These are phyloP conservation scores for Ochlodes sylvanus DNA, from an alignment of 2,888 invertebrate species.

Conservation along the genomic window DNA sequence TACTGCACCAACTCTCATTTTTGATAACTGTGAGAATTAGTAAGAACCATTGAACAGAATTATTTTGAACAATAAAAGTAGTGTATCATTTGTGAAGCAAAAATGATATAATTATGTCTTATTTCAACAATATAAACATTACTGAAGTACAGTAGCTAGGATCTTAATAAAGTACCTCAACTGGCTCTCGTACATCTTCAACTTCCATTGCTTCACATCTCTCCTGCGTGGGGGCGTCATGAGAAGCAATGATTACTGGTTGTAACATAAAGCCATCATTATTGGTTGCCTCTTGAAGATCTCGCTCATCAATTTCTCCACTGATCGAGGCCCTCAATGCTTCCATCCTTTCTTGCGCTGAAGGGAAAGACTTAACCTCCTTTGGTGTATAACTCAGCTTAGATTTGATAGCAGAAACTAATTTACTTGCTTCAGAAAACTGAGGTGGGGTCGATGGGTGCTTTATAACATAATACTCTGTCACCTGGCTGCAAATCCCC, in stretches of 20 bases:
- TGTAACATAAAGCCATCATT: slow-evolving; percentile 36
- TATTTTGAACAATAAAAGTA: too few species aligned
- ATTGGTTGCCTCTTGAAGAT: slow-evolving; percentile 35
- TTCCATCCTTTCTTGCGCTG: slow-evolving; percentile 67
- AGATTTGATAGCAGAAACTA: slow-evolving; percentile 77
- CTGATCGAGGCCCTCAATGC: slow-evolving; percentile 57
- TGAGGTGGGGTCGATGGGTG: slow-evolving; percentile 78
- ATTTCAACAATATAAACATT: too few species aligned
- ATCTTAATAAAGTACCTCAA: background rate
- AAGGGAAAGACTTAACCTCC: slow-evolving; percentile 51
- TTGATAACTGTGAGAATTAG: too few species aligned
- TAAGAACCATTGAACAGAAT: too few species aligned
- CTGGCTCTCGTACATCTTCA: slow-evolving; percentile 63
- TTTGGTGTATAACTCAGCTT: slow-evolving; percentile 65
- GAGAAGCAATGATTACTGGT: slow-evolving; percentile 18
- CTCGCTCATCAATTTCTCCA: slow-evolving; percentile 49
- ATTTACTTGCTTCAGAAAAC: slow-evolving; percentile 76
- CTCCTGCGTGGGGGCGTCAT: slow-evolving; percentile 11
- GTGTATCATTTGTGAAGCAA: too few species aligned
- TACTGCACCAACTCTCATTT: too few species aligned
- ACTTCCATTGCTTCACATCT: slow-evolving; percentile 70
- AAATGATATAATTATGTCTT: too few species aligned
- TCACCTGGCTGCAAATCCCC: slow-evolving; percentile 73
- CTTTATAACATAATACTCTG: slow-evolving; percentile 73
- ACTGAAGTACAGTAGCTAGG: too few species aligned